phyloP scores from a whole-genome alignment of 2,797 vertebrate species.

The Cyclopterus lumpus region DNA sequence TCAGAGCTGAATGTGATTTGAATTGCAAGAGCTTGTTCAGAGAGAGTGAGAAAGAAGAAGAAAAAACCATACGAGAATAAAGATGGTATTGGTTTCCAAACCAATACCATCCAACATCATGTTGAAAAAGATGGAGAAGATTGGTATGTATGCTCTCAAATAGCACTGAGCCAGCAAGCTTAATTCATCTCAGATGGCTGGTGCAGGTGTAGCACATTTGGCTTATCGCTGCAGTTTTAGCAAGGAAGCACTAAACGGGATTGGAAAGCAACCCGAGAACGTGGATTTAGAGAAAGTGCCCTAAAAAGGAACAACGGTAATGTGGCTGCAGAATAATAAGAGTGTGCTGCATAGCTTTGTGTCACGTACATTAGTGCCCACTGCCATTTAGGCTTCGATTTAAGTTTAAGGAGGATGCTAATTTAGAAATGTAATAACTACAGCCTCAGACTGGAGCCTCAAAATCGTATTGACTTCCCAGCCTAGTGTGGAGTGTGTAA shows the following conservation, averaged over 20 bases:
- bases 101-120: constrained; percentile 21
- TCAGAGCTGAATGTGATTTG: constrained; percentile 33
- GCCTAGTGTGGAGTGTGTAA: constrained; percentile 51
- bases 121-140: constrained; percentile 12
- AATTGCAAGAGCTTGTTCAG: constrained; percentile 30
- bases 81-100: constrained; percentile 24
- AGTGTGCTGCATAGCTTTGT: constrained; percentile 33
- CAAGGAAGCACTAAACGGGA: constrained; percentile 38
- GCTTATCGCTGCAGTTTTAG: constrained; percentile 31
- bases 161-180: constrained; percentile 37
- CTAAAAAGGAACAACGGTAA: constrained; percentile 35
- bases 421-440: constrained; percentile 60
- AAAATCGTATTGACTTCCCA: constrained; percentile 55
- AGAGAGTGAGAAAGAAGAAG: constrained; percentile 1
- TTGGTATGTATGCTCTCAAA: constrained; percentile 35
- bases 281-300: constrained; percentile 34
- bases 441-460: constrained; percentile 45
- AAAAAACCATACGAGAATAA: background rate
- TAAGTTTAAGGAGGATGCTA: constrained; percentile 50
- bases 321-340: constrained; percentile 24
- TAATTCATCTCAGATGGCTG: constrained; percentile 53
- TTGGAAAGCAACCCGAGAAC: constrained; percentile 42
- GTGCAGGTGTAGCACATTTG: constrained; percentile 60
- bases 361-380: constrained; percentile 61
- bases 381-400: constrained; percentile 60